Base-by-base conservation (phyloP, 1,140 invertebrate genomes). In the Chrysomallon squamiferum region DNA sequence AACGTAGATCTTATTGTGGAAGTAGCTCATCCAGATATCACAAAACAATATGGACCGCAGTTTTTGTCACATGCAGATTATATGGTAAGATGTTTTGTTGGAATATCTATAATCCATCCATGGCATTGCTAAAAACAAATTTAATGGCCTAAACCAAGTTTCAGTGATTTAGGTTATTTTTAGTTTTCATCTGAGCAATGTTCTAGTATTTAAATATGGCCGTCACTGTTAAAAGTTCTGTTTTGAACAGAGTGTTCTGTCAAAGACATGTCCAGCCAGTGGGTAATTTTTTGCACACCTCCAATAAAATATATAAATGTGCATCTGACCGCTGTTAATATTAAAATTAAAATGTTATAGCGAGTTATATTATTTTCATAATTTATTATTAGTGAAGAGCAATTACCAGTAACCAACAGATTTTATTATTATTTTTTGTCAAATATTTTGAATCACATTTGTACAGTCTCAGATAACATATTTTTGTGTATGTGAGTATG, bases 11-110 rank as follows among this genome's bases (percentile, higher is more conserved):
- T 90, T 13, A 87, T 90, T 62, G 87, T 90, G 18, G 89, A 90
- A 80, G 89, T 90, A 0, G 87, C 88, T 32, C 89, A 90, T 82
- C 89, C 89, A 13, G 71, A 75, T 52, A 86, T 90, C n/a, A 84
- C 87, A 5, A 67, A 83, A 59, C 59, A 87, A 65, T 88, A 84
- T 77, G 88, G 87, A 15, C 68, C 76, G 15, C n/a, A 68, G 7
- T 88, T 90, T 73, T 71, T 89, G 13, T 33, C 80, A 27, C 58
- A 84, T 66, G 77, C 84, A 15, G 86, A 89, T 72, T 87, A 86
- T 66, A 83, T 89, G 84, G 87, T 88, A 76, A 73, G 62, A 41
- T 33, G 18, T 27, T 15, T 30, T 20, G 32, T 49, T 50, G 18
- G 7, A 33, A 33, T n/a, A 35, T 3, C 4, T 35, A 0, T 25